These are phyloP conservation scores for Nothocercus nigrocapillus DNA, from an alignment of 2,113 vertebrate species.

Conservation along the genomic window DNA sequence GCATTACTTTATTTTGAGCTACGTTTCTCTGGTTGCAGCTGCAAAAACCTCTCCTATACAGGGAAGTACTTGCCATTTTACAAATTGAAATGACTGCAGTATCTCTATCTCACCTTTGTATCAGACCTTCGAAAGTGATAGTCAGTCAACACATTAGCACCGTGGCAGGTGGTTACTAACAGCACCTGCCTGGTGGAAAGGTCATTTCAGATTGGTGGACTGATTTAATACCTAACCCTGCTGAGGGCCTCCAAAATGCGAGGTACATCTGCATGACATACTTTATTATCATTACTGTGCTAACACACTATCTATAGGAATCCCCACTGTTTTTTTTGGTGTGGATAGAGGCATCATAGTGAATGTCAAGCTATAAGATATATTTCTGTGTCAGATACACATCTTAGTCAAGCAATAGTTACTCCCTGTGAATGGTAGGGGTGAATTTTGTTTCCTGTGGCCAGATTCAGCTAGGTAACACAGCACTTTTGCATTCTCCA, in stretches of 20 bases:
- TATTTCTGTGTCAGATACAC: background rate
- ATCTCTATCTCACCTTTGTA: background rate
- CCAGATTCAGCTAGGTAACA: rapidly evolving
- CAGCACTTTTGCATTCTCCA: background rate
- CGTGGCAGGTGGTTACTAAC: constrained; percentile 7
- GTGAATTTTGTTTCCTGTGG: background rate
- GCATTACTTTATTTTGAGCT: background rate
- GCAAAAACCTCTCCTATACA: background rate
- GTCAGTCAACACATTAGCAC: constrained; percentile 12
- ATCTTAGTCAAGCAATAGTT: background rate
- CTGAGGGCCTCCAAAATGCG: background rate
- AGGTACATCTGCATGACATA: background rate
- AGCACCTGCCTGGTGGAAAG: constrained; percentile 3
- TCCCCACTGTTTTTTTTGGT: background rate
- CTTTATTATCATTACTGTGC: constrained; percentile 18
- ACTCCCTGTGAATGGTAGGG: background rate
- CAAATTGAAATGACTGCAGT: background rate
- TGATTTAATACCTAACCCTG: constrained; percentile 32
- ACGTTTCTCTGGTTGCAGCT: background rate
- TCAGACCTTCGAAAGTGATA: constrained; percentile 21
- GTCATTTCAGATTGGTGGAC: constrained; percentile 19
- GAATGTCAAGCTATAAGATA: background rate
- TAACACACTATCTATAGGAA: background rate
- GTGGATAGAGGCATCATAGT: background rate
- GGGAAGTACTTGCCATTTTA: background rate